These are phyloP conservation scores for Turritopsis rubra DNA, from an alignment of 30 jellyfish, hydroid and myxozoan genomes.

Conservation along the genomic window DNA sequence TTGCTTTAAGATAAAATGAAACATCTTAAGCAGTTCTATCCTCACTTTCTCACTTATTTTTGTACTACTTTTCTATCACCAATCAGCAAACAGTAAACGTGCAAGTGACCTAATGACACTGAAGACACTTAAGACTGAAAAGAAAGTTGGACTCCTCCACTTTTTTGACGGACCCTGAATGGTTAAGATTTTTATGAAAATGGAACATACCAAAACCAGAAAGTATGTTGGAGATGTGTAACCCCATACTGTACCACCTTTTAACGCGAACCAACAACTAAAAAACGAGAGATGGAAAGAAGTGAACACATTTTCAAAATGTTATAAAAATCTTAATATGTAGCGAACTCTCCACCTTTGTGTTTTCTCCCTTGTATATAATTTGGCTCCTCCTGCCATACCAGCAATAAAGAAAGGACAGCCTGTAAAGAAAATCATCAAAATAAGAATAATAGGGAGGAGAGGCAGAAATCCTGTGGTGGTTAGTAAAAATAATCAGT, in stretches of 20 bases:
- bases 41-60: too few relatives aligned
- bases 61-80: too few relatives aligned
- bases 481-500: too few relatives aligned
- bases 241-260: slow-evolving; percentile 93
- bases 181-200: neutral
- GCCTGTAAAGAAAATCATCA: too few relatives aligned
- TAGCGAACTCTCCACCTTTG: too few relatives aligned
- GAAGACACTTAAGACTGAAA: too few relatives aligned
- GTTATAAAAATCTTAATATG: neutral
- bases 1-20: too few relatives aligned
- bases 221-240: slow-evolving; percentile 88
- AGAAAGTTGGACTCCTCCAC: neutral
- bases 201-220: slow-evolving; percentile 64
- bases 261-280: slow-evolving; percentile 92
- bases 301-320: neutral
- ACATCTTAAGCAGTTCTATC: too few relatives aligned
- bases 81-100: too few relatives aligned
- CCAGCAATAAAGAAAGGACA: slow-evolving; percentile 87
- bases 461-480: too few relatives aligned
- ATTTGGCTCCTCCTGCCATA: slow-evolving; percentile 89
- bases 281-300: neutral
- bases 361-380: slow-evolving; percentile 39
- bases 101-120: too few relatives aligned
- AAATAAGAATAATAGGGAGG: neutral
- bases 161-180: neutral